These are phyloP conservation scores for Cochlearius cochlearius DNA, from an alignment of 2,113 vertebrate species.

Conservation along the genomic window DNA sequence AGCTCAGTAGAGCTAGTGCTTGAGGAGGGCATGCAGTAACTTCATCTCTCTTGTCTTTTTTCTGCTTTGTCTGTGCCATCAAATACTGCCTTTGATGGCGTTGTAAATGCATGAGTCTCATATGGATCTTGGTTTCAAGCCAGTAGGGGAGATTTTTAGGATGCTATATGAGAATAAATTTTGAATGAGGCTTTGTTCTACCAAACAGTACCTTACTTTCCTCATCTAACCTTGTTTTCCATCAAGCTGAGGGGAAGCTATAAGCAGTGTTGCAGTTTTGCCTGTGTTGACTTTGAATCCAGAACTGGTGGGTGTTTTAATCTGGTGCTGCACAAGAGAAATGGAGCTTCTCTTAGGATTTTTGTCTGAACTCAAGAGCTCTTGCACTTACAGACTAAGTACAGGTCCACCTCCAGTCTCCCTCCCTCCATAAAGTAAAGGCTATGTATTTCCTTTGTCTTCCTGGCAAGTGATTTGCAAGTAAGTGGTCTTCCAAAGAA, in stretches of 20 bases:
- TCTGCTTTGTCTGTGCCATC: neutral
- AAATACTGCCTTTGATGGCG: neutral
- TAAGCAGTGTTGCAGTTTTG: neutral
- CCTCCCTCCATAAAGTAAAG: fast-evolving
- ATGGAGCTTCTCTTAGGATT: neutral
- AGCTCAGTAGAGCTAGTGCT: neutral
- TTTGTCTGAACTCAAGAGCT: neutral
- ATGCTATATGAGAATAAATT: neutral
- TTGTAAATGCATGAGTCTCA: neutral
- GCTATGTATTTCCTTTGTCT: neutral
- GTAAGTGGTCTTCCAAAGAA: neutral
- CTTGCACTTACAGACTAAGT: neutral
- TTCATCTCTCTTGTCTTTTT: neutral
- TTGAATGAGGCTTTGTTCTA: neutral
- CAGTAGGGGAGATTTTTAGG: neutral
- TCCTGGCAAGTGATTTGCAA: neutral
- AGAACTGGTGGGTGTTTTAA: neutral
- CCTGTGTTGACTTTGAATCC: neutral
- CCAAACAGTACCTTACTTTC: neutral
- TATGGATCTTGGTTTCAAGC: neutral
- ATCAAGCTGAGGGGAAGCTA: neutral
- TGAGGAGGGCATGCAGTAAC: neutral
- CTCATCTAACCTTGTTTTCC: neutral
- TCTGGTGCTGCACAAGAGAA: neutral
- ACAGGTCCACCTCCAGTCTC: neutral